Percentiles rank a stretch among this genome's conserved stretches.
Evolutionary conservation across 2,888 invertebrate genomes (phyloP).

Genomic region (Anorthoa munda): DNA sequence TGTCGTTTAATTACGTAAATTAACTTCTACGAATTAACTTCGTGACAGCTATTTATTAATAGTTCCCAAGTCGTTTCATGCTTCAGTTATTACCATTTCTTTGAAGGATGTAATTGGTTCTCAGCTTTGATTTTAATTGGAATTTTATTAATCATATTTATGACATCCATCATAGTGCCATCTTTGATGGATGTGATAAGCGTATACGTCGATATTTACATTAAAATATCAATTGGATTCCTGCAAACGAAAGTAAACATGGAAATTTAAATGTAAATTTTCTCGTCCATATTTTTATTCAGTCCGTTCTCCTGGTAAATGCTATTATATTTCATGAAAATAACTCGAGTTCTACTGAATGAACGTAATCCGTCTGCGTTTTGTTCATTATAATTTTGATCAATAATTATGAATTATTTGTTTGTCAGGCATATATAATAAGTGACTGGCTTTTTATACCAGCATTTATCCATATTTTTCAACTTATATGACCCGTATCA

Average conservation of each 20-base stretch:
- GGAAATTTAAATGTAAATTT: conserved; percentile 32
- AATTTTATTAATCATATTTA: conserved; percentile 2
- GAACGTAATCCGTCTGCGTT: conserved; percentile 4
- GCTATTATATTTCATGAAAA: conserved; percentile 27
- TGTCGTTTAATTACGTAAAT: conserved; percentile 26
- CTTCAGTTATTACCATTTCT: background rate
- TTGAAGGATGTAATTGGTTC: background rate
- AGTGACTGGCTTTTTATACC: conserved; percentile 30
- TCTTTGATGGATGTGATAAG: background rate
- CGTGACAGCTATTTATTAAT: conserved; percentile 7
- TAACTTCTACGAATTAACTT: background rate
- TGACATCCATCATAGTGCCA: background rate
- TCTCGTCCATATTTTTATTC: conserved; percentile 37
- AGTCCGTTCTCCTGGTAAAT: conserved; percentile 18
- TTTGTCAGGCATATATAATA: conserved; percentile 40
- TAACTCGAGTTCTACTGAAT: conserved; percentile 18
- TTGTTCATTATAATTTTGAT: conserved; percentile 43
- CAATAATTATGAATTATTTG: conserved; percentile 47
- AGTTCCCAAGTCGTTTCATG: conserved; percentile 12
- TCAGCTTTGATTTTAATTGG: background rate
- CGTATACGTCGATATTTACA: conserved; percentile 7
- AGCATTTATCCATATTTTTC: conserved; percentile 12
- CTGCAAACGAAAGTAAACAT: conserved; percentile 11
- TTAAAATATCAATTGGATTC: conserved; percentile 34
- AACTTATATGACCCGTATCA: background rate